Evolutionary conservation across 53 echinoderm and acorn worm species (phyloP), one percentile per base, ranked within the genome.

Genomic region (Patiria pectinifera): DNA sequence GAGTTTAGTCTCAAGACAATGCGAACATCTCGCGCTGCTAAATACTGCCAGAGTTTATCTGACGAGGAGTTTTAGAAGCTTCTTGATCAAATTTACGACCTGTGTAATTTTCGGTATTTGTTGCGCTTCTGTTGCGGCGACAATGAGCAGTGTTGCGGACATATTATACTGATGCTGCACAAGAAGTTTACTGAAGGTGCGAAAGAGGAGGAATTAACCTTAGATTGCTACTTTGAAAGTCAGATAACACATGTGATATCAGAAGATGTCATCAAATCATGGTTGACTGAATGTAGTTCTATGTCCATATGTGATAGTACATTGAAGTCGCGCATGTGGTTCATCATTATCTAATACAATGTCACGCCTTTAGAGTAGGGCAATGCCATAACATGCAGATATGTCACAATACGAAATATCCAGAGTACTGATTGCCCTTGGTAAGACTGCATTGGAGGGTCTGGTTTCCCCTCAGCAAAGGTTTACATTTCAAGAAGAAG

Each of bases 61-160:
- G 74, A n/a, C 43, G 45, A 71, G 22, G 61, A 71, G 11, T 59
- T 43, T 84, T n/a, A 15, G 53, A 62, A 84, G 59, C 14, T 83
- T 83, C 71, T 35, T 16, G 21, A 16, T 72, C 16, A n/a, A 10
- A 69, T 91, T 24, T n/a, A 8, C 19, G 13, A 91, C 45, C 62
- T 53, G 48, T 12, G 14, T 19, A 35, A 13, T 45, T 78, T 78
- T 24, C 78, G 62, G 16, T 61, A 24, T 78, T 12, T 88, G 16
- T 44, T 88, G 44, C 78, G 43, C 43, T 78, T 88, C 45, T 88
- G 88, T 25, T 88, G 78, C 24, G 88, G 88, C 60, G 62, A 77
- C 88, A 88, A 77, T 66, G 6, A 66, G 60, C n/a, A 18, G 0
- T 88, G 88, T 44, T 25, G 61, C n/a, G 78, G 60, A 43, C 10